Evolutionary conservation across 2,797 vertebrate species (phyloP).

Genomic region (Loris lydekkerianus): DNA sequence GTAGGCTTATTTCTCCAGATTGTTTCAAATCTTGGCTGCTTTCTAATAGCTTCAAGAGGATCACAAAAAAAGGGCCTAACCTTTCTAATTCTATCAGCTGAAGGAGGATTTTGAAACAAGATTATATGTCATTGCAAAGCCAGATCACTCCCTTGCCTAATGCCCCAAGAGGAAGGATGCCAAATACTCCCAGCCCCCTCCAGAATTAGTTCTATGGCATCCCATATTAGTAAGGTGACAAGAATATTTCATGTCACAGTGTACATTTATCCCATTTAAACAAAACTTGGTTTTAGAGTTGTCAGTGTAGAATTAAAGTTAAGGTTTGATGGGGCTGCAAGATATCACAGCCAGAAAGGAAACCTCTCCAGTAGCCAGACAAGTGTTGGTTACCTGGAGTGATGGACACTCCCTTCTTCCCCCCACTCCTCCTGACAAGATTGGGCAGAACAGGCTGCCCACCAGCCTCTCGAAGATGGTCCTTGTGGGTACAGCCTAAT

Average conservation of each 20-base stretch:
- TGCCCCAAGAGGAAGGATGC: no score
- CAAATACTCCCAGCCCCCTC: neutral
- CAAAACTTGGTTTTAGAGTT: neutral
- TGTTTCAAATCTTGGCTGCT: neutral
- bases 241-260: neutral
- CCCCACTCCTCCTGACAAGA: no score
- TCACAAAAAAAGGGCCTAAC: neutral
- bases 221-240: no score
- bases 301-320: neutral
- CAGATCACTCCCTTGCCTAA: no score
- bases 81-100: neutral
- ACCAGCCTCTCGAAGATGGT: no score
- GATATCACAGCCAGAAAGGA: neutral
- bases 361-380: neutral
- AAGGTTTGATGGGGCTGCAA: neutral
- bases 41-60: neutral
- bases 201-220: neutral
- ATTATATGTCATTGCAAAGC: no score
- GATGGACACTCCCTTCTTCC: accelerated
- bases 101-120: neutral
- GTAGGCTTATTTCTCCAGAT: neutral
- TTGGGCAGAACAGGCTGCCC: no score
- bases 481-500: accelerated
- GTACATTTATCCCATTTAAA: neutral
- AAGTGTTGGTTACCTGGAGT: neutral